These are phyloP conservation scores for Oreochromis spilurus DNA, from an alignment of 2,113 vertebrate species.

Conservation along the genomic window DNA sequence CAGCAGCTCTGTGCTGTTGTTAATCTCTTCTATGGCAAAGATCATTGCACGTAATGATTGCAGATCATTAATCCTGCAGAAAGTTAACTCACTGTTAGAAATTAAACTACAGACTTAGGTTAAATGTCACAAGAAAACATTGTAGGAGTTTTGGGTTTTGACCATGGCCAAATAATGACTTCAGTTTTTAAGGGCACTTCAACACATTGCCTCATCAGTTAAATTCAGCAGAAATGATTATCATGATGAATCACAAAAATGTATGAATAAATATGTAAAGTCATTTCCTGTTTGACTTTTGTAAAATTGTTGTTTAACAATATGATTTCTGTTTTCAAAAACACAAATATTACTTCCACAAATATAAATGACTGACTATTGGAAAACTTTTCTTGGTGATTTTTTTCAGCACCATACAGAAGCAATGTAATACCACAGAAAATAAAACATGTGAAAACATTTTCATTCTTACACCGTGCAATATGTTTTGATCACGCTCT, in stretches of 20 bases:
- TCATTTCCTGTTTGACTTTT: background rate
- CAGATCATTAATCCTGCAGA: background rate
- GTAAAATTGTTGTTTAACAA: background rate
- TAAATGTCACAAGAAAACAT: background rate
- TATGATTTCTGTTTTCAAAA: background rate
- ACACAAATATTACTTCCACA: fast-evolving
- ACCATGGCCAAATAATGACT: background rate
- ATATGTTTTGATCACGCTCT: fast-evolving
- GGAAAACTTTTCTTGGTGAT: background rate
- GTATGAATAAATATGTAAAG: background rate
- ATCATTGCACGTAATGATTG: background rate
- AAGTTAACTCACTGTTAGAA: background rate
- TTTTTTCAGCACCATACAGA: fast-evolving
- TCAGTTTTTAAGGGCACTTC: background rate
- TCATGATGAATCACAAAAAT: background rate
- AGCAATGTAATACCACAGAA: background rate
- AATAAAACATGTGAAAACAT: fast-evolving
- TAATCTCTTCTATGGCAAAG: background rate
- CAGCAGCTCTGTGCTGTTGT: background rate
- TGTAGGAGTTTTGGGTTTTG: background rate
- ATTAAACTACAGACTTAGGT: background rate
- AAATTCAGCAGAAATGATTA: background rate
- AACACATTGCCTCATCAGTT: fast-evolving
- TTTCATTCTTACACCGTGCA: fast-evolving
- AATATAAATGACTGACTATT: background rate